These are phyloP conservation scores for Aphaenogaster ashmeadi DNA, from an alignment of 1,140 invertebrate genomes.

Conservation along the genomic window DNA sequence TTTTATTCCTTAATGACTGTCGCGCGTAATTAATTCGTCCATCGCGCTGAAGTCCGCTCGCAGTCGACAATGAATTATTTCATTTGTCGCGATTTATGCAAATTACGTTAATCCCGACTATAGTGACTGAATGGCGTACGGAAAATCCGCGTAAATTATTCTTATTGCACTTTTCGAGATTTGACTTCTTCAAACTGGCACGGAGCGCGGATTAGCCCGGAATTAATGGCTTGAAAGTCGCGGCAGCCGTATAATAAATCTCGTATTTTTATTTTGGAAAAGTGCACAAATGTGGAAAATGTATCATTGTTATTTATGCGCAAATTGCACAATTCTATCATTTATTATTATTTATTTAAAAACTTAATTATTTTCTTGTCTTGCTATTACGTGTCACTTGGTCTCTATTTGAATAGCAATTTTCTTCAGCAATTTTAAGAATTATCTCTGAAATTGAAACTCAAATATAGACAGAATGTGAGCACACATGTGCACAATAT, in stretches of 20 bases:
- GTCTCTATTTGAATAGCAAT: background rate
- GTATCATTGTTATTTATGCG: background rate
- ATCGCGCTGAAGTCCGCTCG: background rate
- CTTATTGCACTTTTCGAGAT: conserved; percentile 20
- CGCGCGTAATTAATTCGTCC: conserved; percentile 33
- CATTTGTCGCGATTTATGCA: conserved; percentile 45
- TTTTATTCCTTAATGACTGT: conserved; percentile 29
- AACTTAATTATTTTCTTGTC: background rate
- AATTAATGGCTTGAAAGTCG: conserved; percentile 26
- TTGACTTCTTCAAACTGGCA: conserved; percentile 20
- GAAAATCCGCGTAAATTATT: conserved; percentile 44
- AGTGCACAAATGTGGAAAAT: background rate
- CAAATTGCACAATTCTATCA: background rate
- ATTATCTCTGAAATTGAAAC: background rate
- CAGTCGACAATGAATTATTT: conserved; percentile 37
- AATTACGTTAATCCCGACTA: conserved; percentile 6
- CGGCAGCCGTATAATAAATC: background rate
- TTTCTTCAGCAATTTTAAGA: background rate
- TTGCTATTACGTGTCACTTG: background rate
- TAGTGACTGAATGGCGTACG: background rate
- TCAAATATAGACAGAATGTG: too few species aligned
- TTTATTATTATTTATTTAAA: background rate
- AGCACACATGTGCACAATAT: background rate
- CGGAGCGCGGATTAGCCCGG: background rate
- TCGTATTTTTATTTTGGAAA: background rate